Conservation (phyloP, 2,888 invertebrate genomes). For the Oeneis ivallda region DNA sequence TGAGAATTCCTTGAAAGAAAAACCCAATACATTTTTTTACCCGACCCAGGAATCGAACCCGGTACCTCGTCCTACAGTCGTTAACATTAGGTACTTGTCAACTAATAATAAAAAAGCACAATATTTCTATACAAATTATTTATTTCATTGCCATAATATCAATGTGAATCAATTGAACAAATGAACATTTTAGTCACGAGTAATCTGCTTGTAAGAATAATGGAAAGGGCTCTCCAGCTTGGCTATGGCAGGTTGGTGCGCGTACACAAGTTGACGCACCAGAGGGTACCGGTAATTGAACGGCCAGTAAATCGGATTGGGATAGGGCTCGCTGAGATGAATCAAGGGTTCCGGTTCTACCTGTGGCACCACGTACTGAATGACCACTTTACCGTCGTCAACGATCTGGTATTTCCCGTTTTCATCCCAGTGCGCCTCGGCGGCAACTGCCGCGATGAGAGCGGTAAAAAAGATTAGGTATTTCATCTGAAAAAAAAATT, state of each 20-base stretch:
- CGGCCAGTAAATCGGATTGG: background rate
- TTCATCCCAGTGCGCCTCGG: conserved; percentile 22
- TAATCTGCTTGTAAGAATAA: conserved; percentile 28
- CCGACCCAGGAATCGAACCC: too few relatives aligned
- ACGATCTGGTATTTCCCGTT: conserved; percentile 15
- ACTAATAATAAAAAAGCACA: background rate
- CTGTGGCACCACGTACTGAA: background rate
- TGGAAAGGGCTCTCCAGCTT: conserved; percentile 19
- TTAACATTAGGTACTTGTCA: background rate
- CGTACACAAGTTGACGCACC: background rate
- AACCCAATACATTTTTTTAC: too few relatives aligned
- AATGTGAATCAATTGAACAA: too few relatives aligned
- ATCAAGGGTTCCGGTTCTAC: background rate
- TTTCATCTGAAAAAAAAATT: conserved; percentile 30
- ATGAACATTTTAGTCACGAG: background rate
- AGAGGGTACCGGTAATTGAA: background rate
- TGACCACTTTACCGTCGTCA: conserved; percentile 2
- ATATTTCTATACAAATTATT: too few relatives aligned
- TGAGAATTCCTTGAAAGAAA: too few relatives aligned
- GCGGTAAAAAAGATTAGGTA: conserved; percentile 19
- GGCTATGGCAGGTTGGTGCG: background rate
- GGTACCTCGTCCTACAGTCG: too few relatives aligned
- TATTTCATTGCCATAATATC: background rate
- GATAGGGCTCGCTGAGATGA: background rate
- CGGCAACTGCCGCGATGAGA: conserved; percentile 18